Conservation (phyloP, 2,888 invertebrate species). For the Ferrisia virgata region DNA sequence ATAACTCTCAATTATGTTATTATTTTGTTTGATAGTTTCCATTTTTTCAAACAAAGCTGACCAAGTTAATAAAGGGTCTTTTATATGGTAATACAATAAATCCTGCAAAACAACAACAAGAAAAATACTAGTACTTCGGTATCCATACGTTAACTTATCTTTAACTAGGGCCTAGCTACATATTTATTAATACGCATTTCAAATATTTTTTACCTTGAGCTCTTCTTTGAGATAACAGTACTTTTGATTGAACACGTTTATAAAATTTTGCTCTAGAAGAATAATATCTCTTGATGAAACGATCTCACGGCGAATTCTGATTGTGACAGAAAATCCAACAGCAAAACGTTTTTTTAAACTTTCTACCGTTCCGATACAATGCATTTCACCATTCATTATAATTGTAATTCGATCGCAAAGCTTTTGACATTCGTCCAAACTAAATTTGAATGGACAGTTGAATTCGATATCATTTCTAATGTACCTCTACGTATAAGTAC, state of each 20-base stretch:
- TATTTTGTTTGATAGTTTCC: conserved; percentile 54
- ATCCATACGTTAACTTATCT: too few species aligned
- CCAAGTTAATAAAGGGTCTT: conserved; percentile 52
- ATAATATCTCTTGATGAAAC: neutral
- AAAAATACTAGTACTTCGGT: too few species aligned
- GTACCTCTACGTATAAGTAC: neutral
- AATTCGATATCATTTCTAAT: neutral
- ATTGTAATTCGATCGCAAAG: conserved; percentile 74
- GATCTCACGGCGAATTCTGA: conserved; percentile 53
- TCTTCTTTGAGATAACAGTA: conserved; percentile 65
- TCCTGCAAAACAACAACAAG: conserved; percentile 53
- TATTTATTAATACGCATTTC: neutral
- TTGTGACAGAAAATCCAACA: conserved; percentile 63
- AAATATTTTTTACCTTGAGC: conserved; percentile 58
- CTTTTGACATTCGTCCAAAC: conserved; percentile 85
- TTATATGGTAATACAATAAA: conserved; percentile 55
- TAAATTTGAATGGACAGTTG: conserved; percentile 52
- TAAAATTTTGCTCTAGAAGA: conserved; percentile 57
- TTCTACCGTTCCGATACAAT: conserved; percentile 70
- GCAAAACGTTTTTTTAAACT: conserved; percentile 70
- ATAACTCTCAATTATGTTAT: conserved; percentile 52
- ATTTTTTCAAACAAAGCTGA: conserved; percentile 54
- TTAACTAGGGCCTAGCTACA: too few species aligned
- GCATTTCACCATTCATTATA: conserved; percentile 69
- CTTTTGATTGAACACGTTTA: conserved; percentile 56